Conservation (phyloP, 2,113 vertebrate species). For the Peromyscus polionotus region DNA sequence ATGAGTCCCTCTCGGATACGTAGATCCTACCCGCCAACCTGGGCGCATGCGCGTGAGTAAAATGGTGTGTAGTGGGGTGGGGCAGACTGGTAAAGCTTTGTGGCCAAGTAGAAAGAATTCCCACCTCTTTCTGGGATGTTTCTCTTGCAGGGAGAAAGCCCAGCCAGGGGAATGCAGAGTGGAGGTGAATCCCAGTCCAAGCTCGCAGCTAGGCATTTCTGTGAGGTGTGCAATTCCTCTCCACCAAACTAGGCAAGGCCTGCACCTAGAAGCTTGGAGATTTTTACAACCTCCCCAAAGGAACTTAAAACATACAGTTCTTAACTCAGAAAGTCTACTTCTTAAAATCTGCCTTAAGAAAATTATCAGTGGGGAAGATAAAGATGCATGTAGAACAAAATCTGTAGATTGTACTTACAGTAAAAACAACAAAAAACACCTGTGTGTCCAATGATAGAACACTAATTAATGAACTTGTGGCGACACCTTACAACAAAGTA, state of each 20-base stretch:
- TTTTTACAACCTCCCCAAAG: background rate
- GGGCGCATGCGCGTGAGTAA: background rate
- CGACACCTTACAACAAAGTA: background rate
- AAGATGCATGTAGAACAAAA: background rate
- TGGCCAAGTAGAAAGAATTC: background rate
- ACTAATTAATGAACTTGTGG: background rate
- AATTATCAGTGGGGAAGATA: background rate
- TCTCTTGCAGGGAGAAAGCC: background rate
- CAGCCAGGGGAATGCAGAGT: background rate
- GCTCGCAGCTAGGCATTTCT: background rate
- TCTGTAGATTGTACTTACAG: background rate
- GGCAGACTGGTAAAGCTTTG: background rate
- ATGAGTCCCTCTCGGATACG: background rate
- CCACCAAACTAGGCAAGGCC: background rate
- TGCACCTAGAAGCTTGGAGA: background rate
- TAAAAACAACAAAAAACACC: slow-evolving; percentile 14
- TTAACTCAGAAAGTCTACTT: slow-evolving; percentile 13
- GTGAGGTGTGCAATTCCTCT: background rate
- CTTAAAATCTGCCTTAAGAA: slow-evolving; percentile 5
- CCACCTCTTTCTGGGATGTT: background rate
- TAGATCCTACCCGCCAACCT: background rate
- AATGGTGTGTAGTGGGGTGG: accelerated
- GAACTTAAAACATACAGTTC: background rate
- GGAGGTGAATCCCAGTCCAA: background rate
- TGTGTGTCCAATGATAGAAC: slow-evolving; percentile 3